These are phyloP conservation scores for Spisula solida DNA, from an alignment of 2,888 invertebrate species.

Conservation along the genomic window DNA sequence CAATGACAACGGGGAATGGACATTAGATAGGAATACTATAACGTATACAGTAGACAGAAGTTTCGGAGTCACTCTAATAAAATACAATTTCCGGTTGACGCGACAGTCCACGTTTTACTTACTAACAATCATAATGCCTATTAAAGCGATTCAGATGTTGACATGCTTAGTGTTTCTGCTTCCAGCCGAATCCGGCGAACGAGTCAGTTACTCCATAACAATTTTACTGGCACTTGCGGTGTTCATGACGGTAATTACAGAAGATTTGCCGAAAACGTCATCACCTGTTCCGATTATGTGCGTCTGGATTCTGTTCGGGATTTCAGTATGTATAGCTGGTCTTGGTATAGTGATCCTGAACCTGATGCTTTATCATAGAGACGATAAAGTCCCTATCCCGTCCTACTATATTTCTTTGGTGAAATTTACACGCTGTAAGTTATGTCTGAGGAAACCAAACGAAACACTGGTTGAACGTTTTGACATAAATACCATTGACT, in stretches of 20 bases:
- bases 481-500: not conserved
- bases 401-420: not conserved
- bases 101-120: conserved; percentile 23
- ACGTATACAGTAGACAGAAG: not conserved
- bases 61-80: not conserved
- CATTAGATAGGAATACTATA: not conserved
- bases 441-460: not conserved
- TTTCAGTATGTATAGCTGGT: not conserved
- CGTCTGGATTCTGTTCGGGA: conserved; percentile 2
- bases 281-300: conserved; percentile 21
- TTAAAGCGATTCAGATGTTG: not conserved
- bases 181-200: conserved; percentile 33
- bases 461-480: not conserved
- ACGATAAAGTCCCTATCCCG: not conserved
- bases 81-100: conserved; percentile 8
- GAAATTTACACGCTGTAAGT: not conserved
- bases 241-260: conserved; percentile 25
- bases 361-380: conserved; percentile 11
- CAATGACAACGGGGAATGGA: conserved; percentile 27
- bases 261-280: conserved; percentile 31
- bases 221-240: conserved; percentile 33
- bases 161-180: conserved; percentile 35
- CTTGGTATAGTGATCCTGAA: conserved; percentile 13
- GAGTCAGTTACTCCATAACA: conserved; percentile 34
- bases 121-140: conserved; percentile 30